Conservation (phyloP, 1,140 invertebrate genomes). For the Hormaphis cornu region DNA sequence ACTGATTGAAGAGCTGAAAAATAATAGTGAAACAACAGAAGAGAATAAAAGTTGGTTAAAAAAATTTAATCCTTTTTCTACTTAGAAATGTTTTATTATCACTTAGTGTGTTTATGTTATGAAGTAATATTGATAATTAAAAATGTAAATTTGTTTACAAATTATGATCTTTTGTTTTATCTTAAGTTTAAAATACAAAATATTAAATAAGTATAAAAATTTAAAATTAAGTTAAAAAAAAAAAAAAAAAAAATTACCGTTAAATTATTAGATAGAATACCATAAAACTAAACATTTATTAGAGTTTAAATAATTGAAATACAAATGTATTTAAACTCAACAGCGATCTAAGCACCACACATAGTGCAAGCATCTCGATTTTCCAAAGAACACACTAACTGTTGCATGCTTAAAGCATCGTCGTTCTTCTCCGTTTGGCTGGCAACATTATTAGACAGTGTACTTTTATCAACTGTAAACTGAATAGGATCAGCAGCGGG, state of each 20-base stretch:
- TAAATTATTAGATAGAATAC: not conserved
- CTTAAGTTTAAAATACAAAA: not conserved
- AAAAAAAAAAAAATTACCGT: not conserved
- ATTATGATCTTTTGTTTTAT: not conserved
- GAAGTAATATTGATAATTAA: not conserved
- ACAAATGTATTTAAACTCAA: not conserved
- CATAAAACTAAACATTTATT: not conserved
- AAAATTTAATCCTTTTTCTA: slow-evolving; percentile 33
- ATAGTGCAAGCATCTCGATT: slow-evolving; percentile 86
- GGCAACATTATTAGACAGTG: slow-evolving; percentile 46
- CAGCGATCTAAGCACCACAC: slow-evolving; percentile 47
- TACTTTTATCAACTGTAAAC: slow-evolving; percentile 92
- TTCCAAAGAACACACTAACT: slow-evolving; percentile 74
- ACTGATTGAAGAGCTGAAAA: slow-evolving; percentile 63
- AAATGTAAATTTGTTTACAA: not conserved
- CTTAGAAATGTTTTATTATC: not conserved
- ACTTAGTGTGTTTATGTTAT: too few relatives aligned
- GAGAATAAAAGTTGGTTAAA: slow-evolving; percentile 26
- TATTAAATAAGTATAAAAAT: not conserved
- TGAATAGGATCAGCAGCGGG: slow-evolving; percentile 93
- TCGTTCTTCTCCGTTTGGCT: slow-evolving; percentile 34
- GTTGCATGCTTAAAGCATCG: slow-evolving; percentile 53
- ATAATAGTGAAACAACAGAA: slow-evolving; percentile 34
- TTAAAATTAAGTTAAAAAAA: not conserved
- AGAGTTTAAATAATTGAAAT: not conserved